Percentiles rank a stretch among this genome's conserved stretches.
phyloP scores from a whole-genome alignment of 2,113 vertebrate genomes.

The Oplegnathus fasciatus region DNA sequence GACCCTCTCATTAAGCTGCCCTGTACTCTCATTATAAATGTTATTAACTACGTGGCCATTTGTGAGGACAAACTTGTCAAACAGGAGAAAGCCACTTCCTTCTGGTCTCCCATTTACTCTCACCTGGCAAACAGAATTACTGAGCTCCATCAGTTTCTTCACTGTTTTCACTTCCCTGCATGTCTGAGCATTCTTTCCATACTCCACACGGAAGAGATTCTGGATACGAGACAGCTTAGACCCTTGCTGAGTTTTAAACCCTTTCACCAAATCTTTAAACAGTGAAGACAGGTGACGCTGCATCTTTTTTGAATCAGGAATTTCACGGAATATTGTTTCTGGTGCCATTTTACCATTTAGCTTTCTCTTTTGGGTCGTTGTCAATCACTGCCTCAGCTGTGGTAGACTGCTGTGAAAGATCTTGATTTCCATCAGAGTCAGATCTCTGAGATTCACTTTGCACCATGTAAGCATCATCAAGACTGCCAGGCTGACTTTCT shows the following conservation, averaged over 20 bases:
- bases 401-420: too few relatives aligned
- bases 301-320: neutral
- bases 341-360: too few relatives aligned
- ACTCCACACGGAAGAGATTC: slow-evolving; percentile 31
- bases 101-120: too few relatives aligned
- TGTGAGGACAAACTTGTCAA: too few relatives aligned
- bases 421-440: slow-evolving; percentile 1
- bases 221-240: neutral
- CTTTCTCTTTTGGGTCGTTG: too few relatives aligned
- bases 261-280: neutral
- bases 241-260: neutral
- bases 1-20: too few relatives aligned
- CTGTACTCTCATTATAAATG: too few relatives aligned
- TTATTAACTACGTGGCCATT: too few relatives aligned
- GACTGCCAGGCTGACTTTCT: slow-evolving; percentile 40
- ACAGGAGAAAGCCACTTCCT: too few relatives aligned
- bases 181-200: slow-evolving; percentile 23
- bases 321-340: accelerated
- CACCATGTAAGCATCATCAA: neutral
- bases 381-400: too few relatives aligned
- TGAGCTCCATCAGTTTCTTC: too few relatives aligned
- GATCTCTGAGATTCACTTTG: neutral
- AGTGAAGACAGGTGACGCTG: neutral
- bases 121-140: too few relatives aligned
- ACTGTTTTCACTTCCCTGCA: slow-evolving; percentile 28